phyloP scores from a whole-genome alignment of 2,888 invertebrate species.

The Leucania comma region DNA sequence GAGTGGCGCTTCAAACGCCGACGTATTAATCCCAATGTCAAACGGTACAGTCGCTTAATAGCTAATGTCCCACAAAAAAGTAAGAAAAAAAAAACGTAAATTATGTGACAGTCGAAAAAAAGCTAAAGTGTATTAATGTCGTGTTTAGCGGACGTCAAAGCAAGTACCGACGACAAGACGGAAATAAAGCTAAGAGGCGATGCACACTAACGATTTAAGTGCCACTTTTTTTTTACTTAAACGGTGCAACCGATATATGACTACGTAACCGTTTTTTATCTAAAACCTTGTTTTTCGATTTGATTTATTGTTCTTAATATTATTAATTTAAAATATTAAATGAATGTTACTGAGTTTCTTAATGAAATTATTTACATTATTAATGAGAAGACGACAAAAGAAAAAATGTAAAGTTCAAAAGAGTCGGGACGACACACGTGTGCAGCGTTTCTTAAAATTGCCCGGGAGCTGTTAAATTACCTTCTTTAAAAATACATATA shows the following conservation, averaged over 20 bases:
- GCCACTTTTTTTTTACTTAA: constrained; percentile 51
- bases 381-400: constrained; percentile 36
- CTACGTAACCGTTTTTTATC: constrained; percentile 49
- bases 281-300: constrained; percentile 24
- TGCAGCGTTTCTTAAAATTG: constrained; percentile 68
- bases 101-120: constrained; percentile 89
- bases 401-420: constrained; percentile 50
- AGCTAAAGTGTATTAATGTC: constrained; percentile 88
- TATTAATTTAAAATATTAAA: constrained; percentile 10
- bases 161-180: constrained; percentile 79
- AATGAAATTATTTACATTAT: constrained; percentile 47
- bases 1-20: constrained; percentile 75
- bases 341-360: constrained; percentile 40
- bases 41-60: constrained; percentile 84
- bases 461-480: constrained; percentile 80
- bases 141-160: constrained; percentile 89
- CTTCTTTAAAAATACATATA: constrained; percentile 86
- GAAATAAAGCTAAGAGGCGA: constrained; percentile 81
- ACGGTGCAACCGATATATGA: constrained; percentile 54
- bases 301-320: constrained; percentile 25
- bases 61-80: constrained; percentile 87
- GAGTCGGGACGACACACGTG: constrained; percentile 64
- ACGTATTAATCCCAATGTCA: constrained; percentile 86
- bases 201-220: constrained; percentile 71
- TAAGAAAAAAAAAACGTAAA: constrained; percentile 82